Evolutionary conservation across 2,888 invertebrate species (phyloP), one percentile per base, ranked within the genome.

Genomic region (Agrotis ipsilon): DNA sequence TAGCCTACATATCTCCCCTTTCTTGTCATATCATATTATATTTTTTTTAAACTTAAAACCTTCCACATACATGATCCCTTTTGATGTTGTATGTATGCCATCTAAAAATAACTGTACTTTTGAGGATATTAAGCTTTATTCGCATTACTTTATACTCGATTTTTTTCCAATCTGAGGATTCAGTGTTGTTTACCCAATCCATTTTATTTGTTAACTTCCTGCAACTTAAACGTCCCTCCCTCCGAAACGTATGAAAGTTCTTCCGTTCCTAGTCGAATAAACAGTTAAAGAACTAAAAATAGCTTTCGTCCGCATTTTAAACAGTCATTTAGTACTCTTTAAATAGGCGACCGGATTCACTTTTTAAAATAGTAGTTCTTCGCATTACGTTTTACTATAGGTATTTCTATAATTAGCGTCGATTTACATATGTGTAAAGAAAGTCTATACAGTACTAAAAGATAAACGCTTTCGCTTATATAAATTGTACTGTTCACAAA

Each of bases 391-490:
- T 80, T 64, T 72, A 63, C 72, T 80, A 19, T 73, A 79, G 62
- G 43, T 62, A 58, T 75, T 67, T 61, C 59, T 70, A 59, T 68
- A 54, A 60, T 68, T 71, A 70, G 46, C 46, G 11, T 72, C 58
- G 63, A 75, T 52, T 49, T 80, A 39, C 32, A n/a, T 55, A 49
- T 54, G 45, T 68, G 45, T 68, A n/a, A 63, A 63, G 51, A 68
- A 80, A 63, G 46, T 57, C 59, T 32, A 21, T 61, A 49, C 24
- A 59, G 48, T 49, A 49, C 19, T 46, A 43, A 5, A 11, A 11
- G 51, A 51, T 49, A 80, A 81, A 76, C 88, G 86, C 87, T 77
- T 61, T 67, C 69, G 75, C 85, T 82, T 77, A 68, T 67, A 48
- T 45, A 64, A 81, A 79, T 60, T 57, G 13, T 45, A 58, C 48